Conservation (phyloP, 2,113 vertebrate species). For the Myotis davidii region DNA sequence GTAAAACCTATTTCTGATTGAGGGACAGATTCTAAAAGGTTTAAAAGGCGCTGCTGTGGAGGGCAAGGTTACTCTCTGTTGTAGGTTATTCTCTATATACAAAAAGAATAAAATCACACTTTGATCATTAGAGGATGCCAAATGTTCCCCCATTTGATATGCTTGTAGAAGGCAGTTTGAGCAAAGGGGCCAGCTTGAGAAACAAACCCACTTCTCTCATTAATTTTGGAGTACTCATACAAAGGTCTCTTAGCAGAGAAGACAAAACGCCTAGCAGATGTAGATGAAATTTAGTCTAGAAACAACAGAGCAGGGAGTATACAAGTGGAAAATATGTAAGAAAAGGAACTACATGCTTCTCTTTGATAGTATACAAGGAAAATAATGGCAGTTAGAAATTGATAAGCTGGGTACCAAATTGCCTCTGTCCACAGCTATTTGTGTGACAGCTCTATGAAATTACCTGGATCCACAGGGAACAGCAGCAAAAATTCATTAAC, state of each 20-base stretch:
- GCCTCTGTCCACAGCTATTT: neutral
- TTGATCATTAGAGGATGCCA: neutral
- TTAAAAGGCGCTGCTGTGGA: neutral
- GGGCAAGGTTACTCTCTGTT: neutral
- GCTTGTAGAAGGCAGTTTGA: conserved; percentile 23
- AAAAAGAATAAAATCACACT: conserved; percentile 17
- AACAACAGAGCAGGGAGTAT: neutral
- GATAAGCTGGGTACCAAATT: neutral
- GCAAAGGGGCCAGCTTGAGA: neutral
- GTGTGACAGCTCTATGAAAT: neutral
- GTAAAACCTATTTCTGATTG: neutral
- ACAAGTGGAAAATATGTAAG: neutral
- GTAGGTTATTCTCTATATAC: neutral
- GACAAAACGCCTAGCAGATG: neutral
- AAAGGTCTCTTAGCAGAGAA: neutral
- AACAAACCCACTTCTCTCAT: neutral
- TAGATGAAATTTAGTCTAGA: conserved; percentile 20
- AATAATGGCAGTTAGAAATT: neutral
- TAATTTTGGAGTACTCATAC: neutral
- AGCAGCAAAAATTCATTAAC: neutral
- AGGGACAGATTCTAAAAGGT: neutral
- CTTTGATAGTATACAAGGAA: neutral
- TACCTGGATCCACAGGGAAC: neutral
- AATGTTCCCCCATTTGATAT: neutral
- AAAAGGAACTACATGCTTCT: neutral